A percentile compares a stretch with the other conserved stretches of the same genome.
These are phyloP conservation scores for Machimus rusticus DNA, from an alignment of 2,888 invertebrate species.

Conservation along the genomic window DNA sequence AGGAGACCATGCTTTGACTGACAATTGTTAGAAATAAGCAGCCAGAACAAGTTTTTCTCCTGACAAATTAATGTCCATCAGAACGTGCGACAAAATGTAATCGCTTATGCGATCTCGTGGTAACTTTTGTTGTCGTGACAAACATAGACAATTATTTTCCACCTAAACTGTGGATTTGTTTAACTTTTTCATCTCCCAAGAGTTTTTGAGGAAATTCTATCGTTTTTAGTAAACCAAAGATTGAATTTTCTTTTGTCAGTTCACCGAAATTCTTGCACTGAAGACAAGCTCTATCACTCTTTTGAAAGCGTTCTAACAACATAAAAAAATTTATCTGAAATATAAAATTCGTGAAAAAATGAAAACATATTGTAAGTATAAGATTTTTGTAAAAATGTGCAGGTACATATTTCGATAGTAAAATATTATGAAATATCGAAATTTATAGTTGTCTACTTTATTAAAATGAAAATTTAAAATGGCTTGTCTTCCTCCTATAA, in stretches of 20 bases:
- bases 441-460: too few relatives aligned
- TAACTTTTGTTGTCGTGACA: neutral
- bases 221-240: neutral
- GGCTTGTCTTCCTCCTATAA: too few relatives aligned
- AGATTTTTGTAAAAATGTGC: too few relatives aligned
- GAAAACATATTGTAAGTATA: too few relatives aligned
- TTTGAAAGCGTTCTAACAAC: neutral
- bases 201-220: neutral
- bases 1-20: neutral
- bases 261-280: too few relatives aligned
- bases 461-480: too few relatives aligned
- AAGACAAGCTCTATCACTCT: neutral
- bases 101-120: neutral
- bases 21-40: neutral
- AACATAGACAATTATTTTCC: neutral
- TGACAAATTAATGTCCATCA: neutral
- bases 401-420: too few relatives aligned
- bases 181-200: neutral
- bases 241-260: neutral
- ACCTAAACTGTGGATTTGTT: neutral
- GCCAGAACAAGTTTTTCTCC: neutral
- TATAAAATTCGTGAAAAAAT: neutral
- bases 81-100: neutral
- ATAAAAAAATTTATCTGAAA: neutral
- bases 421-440: too few relatives aligned